Evolutionary conservation across 1,140 invertebrate species (phyloP), one percentile per base, ranked within the genome.

Genomic region (Drosophila watanabei): DNA sequence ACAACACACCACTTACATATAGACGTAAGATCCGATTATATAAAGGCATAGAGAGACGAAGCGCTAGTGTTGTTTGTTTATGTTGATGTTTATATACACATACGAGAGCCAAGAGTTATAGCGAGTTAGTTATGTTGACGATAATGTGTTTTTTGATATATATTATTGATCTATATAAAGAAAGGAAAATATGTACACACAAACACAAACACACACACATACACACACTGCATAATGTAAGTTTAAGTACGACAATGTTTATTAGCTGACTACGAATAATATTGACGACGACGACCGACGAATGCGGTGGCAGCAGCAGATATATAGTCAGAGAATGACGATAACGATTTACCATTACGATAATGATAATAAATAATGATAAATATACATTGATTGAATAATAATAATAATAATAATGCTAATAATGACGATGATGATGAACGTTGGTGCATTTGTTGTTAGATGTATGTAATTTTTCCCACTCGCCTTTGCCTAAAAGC

Each of bases 391-490:
- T 49, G 56, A 75, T 56, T 75, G 39, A 24, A 63, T 54, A 37
- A 60, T 37, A 60, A 46, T 18, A 18, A 13, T 48, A 46, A 30
- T 49, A 51, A 65, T 56, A 72, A 73, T 61, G 37, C 56, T 68
- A 28, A 70, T 54, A 41, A 64, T 46, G 58, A 80, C 18, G 49
- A 66, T 57, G 72, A 79, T 62, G 68, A 80, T 62, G 39, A 70
- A 79, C 75, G 84, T 89, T 88, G 85, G 85, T 88, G 85, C 85
- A 88, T 88, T 88, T 88, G 85, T 88, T 88, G 85, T 88, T 88
- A 88, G 81, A 88, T 88, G 75, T 88, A 88, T 89, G 82, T 85
- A 89, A 90, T 90, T 89, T 88, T 80, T 79, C 85, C 85, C 83
- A 89, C 79, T 83, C 85, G 85, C 85, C 85, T 88, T 89, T 88